phyloP scores from a whole-genome alignment of 2,888 invertebrate genomes.

The Matsumyia berberina region DNA sequence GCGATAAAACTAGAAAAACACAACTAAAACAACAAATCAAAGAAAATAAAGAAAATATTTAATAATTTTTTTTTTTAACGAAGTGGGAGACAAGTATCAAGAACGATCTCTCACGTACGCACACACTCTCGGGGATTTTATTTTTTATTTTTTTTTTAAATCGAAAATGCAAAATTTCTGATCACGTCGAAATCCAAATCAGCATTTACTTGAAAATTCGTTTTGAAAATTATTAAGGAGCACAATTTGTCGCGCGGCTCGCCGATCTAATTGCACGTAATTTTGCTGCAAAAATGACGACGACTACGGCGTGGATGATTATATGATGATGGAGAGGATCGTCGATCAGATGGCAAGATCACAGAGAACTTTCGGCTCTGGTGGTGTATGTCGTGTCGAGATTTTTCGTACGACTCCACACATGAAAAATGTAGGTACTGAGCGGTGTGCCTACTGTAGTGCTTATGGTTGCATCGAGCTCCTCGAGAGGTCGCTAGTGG shows the following conservation, averaged over 20 bases:
- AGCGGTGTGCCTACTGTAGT: constrained; percentile 31
- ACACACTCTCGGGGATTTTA: constrained; percentile 70
- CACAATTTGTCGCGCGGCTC: constrained; percentile 73
- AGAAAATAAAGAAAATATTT: constrained; percentile 12
- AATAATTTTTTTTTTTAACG: constrained; percentile 33
- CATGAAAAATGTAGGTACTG: constrained; percentile 23
- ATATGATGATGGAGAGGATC: constrained; percentile 76
- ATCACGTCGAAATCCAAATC: constrained; percentile 71
- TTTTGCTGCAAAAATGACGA: constrained; percentile 76
- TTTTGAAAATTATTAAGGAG: constrained; percentile 61
- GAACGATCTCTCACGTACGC: constrained; percentile 53
- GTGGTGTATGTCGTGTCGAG: constrained; percentile 31
- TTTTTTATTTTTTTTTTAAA: constrained; percentile 27
- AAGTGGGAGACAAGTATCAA: constrained; percentile 62
- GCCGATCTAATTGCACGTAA: constrained; percentile 76
- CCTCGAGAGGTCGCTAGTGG: constrained; percentile 44
- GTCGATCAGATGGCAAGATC: constrained; percentile 75
- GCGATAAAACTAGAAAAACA: constrained; percentile 42
- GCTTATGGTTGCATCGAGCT: constrained; percentile 29
- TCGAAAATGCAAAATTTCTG: constrained; percentile 70
- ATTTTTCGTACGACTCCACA: constrained; percentile 29
- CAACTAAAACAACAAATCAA: constrained; percentile 41
- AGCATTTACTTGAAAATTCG: constrained; percentile 62
- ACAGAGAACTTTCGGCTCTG: constrained; percentile 56
- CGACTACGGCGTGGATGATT: constrained; percentile 73